phyloP scores from a whole-genome alignment of 1,140 invertebrate genomes.

The Chironomus striatipennis region DNA sequence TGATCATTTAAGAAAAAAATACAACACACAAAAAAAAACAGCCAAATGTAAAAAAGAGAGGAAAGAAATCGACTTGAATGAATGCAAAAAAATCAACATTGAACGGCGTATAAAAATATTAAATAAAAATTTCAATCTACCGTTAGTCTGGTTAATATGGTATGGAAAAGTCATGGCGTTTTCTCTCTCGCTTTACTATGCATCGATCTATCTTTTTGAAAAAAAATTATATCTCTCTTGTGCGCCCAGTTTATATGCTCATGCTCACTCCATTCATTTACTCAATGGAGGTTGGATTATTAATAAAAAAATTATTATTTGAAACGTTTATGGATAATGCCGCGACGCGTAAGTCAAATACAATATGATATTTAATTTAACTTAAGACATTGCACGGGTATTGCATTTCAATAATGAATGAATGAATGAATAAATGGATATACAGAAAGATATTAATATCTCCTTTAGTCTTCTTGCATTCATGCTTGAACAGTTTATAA shows the following conservation, averaged over 20 bases:
- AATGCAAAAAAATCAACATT: constrained; percentile 20
- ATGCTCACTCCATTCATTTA: not conserved
- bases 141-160: not conserved
- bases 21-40: not conserved
- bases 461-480: too few relatives aligned
- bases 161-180: not conserved
- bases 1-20: constrained; percentile 22
- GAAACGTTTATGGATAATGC: not conserved
- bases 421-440: too few relatives aligned
- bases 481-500: too few relatives aligned
- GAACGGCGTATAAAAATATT: not conserved
- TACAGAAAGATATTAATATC: too few relatives aligned
- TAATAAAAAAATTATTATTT: not conserved
- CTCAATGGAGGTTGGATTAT: not conserved
- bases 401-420: not conserved
- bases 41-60: not conserved
- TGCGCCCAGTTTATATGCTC: not conserved
- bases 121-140: constrained; percentile 22
- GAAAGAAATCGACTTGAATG: not conserved
- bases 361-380: constrained; percentile 4
- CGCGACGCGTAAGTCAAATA: too few relatives aligned
- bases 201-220: not conserved
- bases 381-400: not conserved
- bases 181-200: not conserved
- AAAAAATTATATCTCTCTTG: not conserved